Evolutionary conservation across 2,888 invertebrate species (phyloP).

Genomic region (Xanthorhoe designata): DNA sequence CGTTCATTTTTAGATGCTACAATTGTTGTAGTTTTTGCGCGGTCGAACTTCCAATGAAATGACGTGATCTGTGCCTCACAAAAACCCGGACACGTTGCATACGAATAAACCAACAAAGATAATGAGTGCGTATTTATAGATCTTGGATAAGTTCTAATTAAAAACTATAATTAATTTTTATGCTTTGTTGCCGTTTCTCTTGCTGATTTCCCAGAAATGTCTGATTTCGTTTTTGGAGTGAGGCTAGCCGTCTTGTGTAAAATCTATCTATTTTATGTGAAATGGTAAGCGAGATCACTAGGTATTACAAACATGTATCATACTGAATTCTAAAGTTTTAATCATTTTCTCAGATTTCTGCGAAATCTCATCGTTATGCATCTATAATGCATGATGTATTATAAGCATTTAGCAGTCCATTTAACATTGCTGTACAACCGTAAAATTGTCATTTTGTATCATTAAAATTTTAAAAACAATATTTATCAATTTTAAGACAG

Average conservation of each 20-base stretch:
- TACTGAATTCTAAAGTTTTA: slow-evolving; percentile 3
- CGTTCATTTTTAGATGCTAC: slow-evolving; percentile 43
- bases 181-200: slow-evolving; percentile 14
- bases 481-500: slow-evolving; percentile 16
- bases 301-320: neutral
- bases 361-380: neutral
- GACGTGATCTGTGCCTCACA: slow-evolving; percentile 55
- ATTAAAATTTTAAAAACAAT: neutral
- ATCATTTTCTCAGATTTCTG: slow-evolving; percentile 5
- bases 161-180: slow-evolving; percentile 25
- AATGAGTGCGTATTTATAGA: slow-evolving; percentile 44
- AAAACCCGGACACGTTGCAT: slow-evolving; percentile 63
- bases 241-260: slow-evolving; percentile 14
- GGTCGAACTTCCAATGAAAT: slow-evolving; percentile 50
- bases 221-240: slow-evolving; percentile 14
- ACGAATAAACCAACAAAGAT: slow-evolving; percentile 46
- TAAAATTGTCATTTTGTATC: neutral
- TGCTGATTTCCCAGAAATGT: slow-evolving; percentile 26
- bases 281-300: too few relatives aligned
- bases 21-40: slow-evolving; percentile 54
- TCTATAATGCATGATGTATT: neutral
- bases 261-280: slow-evolving; percentile 17
- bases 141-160: slow-evolving; percentile 31
- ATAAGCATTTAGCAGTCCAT: neutral
- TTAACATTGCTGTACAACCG: neutral